Conservation (phyloP, 2,888 invertebrate genomes). For the Eremobia ochroleuca region DNA sequence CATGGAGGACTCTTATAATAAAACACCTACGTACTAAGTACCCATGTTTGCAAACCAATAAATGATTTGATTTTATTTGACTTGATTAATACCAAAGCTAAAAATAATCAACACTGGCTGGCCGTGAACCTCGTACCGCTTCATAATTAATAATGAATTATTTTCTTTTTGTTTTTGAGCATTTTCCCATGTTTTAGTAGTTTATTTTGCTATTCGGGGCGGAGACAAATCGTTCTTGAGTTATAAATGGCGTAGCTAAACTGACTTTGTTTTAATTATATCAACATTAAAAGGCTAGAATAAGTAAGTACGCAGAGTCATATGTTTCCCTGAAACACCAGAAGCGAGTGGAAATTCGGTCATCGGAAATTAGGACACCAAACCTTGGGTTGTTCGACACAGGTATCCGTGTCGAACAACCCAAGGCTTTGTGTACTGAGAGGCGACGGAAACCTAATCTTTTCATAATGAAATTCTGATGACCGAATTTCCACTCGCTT, state of each 20-base stretch:
- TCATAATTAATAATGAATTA: background rate
- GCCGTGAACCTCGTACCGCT: too few relatives aligned
- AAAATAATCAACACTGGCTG: background rate
- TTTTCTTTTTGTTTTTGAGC: background rate
- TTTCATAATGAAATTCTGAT: conserved; percentile 55
- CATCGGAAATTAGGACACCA: too few relatives aligned
- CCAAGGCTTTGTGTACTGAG: conserved; percentile 2
- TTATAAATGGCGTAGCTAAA: background rate
- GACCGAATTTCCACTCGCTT: conserved; percentile 37
- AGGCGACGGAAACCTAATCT: conserved; percentile 52
- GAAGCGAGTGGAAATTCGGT: too few relatives aligned
- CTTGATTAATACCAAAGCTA: background rate
- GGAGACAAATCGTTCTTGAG: background rate
- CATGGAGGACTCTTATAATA: too few relatives aligned
- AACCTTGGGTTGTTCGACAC: too few relatives aligned
- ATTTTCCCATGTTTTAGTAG: background rate
- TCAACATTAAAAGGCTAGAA: background rate
- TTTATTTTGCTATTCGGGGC: too few relatives aligned
- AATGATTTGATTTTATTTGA: too few relatives aligned
- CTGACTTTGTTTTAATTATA: background rate
- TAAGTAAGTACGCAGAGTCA: conserved; percentile 18
- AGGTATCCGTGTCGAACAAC: conserved; percentile 13
- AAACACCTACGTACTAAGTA: too few relatives aligned
- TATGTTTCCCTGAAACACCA: conserved; percentile 9
- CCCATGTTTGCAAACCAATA: too few relatives aligned